These are phyloP conservation scores for Catocala sponsa DNA, from an alignment of 2,888 invertebrate genomes.

Conservation along the genomic window DNA sequence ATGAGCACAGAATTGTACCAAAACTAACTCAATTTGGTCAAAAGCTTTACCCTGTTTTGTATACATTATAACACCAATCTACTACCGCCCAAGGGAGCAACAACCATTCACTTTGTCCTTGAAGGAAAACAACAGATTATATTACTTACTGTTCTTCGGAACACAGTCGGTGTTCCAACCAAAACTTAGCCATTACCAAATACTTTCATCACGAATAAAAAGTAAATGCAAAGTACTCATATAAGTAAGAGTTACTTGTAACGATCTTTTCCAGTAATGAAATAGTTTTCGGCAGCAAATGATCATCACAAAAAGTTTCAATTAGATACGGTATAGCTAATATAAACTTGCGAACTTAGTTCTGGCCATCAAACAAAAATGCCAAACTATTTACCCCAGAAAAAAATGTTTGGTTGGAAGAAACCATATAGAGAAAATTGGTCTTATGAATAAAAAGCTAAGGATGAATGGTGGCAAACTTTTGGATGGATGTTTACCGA, in stretches of 20 bases:
- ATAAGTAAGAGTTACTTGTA: background rate
- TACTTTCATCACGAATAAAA: slow-evolving; percentile 13
- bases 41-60: background rate
- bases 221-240: slow-evolving; percentile 12
- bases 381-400: slow-evolving; percentile 3
- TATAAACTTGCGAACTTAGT: slow-evolving; percentile 18
- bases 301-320: slow-evolving; percentile 12
- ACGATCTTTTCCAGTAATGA: background rate
- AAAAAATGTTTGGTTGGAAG: slow-evolving; percentile 6
- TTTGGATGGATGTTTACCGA: slow-evolving; percentile 26
- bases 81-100: slow-evolving; percentile 19
- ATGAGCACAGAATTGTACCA: background rate
- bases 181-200: background rate
- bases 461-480: slow-evolving; percentile 19
- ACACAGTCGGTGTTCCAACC: slow-evolving; percentile 23
- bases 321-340: background rate
- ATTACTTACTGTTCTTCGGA: slow-evolving; percentile 25
- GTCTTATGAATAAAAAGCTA: slow-evolving; percentile 34
- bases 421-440: slow-evolving; percentile 20
- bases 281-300: slow-evolving; percentile 20
- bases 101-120: slow-evolving; percentile 25
- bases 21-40: background rate
- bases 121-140: slow-evolving; percentile 32
- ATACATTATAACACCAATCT: slow-evolving; percentile 6
- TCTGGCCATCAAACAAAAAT: slow-evolving; percentile 15